Evolutionary conservation across 2,113 vertebrate species (phyloP).

Genomic region (Microtus richardsoni): DNA sequence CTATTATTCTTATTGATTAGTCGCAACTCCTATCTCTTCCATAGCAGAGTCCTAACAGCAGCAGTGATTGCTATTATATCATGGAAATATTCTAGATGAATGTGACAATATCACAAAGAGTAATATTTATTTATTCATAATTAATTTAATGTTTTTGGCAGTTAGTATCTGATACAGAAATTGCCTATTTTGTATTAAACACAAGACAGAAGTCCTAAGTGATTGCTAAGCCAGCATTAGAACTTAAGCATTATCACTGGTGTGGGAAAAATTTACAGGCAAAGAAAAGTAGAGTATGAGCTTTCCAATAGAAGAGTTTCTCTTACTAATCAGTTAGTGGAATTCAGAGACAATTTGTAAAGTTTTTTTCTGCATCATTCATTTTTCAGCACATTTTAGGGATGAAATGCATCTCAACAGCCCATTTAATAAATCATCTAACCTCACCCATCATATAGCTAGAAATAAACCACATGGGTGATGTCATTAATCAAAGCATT

Average conservation of each 20-base stretch:
- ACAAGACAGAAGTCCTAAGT: not conserved
- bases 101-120: not conserved
- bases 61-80: not conserved
- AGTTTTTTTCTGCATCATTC: not conserved
- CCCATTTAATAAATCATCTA: constrained; percentile 75
- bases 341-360: not conserved
- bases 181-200: constrained; percentile 8
- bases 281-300: constrained; percentile 10
- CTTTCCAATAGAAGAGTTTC: constrained; percentile 52
- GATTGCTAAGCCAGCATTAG: not conserved
- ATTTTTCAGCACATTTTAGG: constrained; percentile 50
- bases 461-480: constrained; percentile 74
- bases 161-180: not conserved
- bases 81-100: not conserved
- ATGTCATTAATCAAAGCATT: constrained; percentile 66
- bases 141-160: constrained; percentile 6
- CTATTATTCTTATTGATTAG: not conserved
- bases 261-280: constrained; percentile 5
- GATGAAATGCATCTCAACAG: constrained; percentile 70
- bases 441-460: constrained; percentile 77
- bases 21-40: not conserved
- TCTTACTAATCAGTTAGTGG: constrained; percentile 43
- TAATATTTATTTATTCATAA: constrained; percentile 15
- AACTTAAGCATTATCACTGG: constrained; percentile 26
- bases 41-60: fast-evolving